These are phyloP conservation scores for Byasa hedistus DNA, from an alignment of 2,888 invertebrate species.

Conservation along the genomic window DNA sequence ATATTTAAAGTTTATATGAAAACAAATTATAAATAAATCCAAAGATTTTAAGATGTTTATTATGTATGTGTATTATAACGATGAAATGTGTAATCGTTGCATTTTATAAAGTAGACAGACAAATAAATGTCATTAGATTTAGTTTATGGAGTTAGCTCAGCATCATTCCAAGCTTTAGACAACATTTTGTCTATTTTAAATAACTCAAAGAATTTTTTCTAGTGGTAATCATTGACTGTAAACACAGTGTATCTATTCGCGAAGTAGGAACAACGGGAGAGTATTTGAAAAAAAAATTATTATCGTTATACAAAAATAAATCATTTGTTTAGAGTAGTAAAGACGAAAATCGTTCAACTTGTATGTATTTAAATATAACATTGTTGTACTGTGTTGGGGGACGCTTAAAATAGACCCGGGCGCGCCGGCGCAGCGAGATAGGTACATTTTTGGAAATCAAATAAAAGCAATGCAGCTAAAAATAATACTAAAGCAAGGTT, in stretches of 20 bases:
- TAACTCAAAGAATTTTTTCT: slow-evolving; percentile 16
- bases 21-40: no score
- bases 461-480: slow-evolving; percentile 66
- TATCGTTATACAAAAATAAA: slow-evolving; percentile 41
- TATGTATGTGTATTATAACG: no score
- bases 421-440: slow-evolving; percentile 65
- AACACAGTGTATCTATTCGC: slow-evolving; percentile 25
- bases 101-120: no score
- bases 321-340: slow-evolving; percentile 41
- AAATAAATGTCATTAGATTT: not conserved
- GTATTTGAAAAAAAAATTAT: slow-evolving; percentile 30
- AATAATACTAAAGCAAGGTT: slow-evolving; percentile 66
- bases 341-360: slow-evolving; percentile 53
- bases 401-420: slow-evolving; percentile 68
- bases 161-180: slow-evolving; percentile 5
- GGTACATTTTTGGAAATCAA: slow-evolving; percentile 78
- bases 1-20: no score
- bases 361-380: slow-evolving; percentile 53
- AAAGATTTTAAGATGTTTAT: no score
- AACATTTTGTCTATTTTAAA: slow-evolving; percentile 18
- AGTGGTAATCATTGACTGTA: slow-evolving; percentile 15
- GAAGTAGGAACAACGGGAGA: slow-evolving; percentile 34
- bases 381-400: slow-evolving; percentile 56
- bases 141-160: slow-evolving; percentile 10
- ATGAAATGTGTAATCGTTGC: no score